Percentiles rank a stretch among this genome's conserved stretches.
phyloP scores from a whole-genome alignment of 2,797 vertebrate species.

The Poeciliopsis infans region DNA sequence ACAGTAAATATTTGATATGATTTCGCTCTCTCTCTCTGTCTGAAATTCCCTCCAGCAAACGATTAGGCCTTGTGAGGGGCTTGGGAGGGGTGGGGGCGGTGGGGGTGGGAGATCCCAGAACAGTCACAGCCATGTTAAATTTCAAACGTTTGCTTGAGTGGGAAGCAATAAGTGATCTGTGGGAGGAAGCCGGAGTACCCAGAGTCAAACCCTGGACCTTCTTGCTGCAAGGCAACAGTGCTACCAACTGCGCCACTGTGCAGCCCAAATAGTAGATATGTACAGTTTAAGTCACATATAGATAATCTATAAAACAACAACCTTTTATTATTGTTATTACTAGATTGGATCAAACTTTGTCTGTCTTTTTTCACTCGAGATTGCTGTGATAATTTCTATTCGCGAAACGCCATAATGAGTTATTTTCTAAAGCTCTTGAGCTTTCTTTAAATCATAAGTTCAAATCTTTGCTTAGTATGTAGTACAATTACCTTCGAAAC shows the following conservation, averaged over 20 bases:
- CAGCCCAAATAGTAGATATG: no score
- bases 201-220: no score
- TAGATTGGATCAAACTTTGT: neutral
- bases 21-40: constrained; percentile 32
- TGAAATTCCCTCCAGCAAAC: constrained; percentile 57
- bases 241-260: no score
- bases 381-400: neutral
- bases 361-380: neutral
- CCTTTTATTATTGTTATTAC: neutral
- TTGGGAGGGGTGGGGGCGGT: neutral
- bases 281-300: no score
- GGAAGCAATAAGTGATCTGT: constrained; percentile 38
- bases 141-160: constrained; percentile 68
- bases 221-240: no score
- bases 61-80: constrained; percentile 45
- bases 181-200: no score
- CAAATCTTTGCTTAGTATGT: neutral
- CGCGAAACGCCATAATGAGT: neutral
- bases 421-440: neutral
- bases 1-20: constrained; percentile 76
- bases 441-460: neutral
- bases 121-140: constrained; percentile 63
- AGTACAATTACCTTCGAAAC: neutral
- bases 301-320: neutral
- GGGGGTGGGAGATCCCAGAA: constrained; percentile 16